A percentile compares a stretch with the other conserved stretches of the same genome.
Evolutionary conservation across 2,888 invertebrate species (phyloP).

Genomic region (Dilophus febrilis): DNA sequence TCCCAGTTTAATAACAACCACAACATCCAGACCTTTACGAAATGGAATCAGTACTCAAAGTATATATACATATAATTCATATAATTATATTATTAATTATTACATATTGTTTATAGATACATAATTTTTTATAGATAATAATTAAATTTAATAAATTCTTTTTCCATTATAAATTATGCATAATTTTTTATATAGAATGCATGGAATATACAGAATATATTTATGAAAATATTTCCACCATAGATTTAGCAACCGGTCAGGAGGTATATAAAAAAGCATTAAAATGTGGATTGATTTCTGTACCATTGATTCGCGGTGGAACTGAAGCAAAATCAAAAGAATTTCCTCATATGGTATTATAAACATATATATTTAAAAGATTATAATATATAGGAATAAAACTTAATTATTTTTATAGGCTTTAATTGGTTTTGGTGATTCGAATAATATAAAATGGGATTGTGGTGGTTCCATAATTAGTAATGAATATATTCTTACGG

Average conservation of each 20-base stretch:
- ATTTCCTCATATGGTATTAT: conserved; percentile 5
- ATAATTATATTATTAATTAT: neutral
- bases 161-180: neutral
- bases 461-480: conserved; percentile 39
- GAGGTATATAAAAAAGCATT: too few relatives aligned
- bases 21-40: neutral
- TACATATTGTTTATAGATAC: neutral
- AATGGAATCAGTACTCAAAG: neutral
- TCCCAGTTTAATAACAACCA: neutral
- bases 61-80: neutral
- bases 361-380: too few relatives aligned
- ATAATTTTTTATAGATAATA: neutral
- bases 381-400: too few relatives aligned
- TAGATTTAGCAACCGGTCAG: too few relatives aligned
- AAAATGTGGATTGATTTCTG: conserved; percentile 8
- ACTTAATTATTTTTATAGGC: too few relatives aligned
- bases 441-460: conserved; percentile 16
- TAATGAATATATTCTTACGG: conserved; percentile 34
- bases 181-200: neutral
- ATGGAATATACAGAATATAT: too few relatives aligned
- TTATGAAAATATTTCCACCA: too few relatives aligned
- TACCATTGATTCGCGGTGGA: conserved; percentile 6
- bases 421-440: conserved; percentile 1
- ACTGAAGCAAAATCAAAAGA: conserved; percentile 1
- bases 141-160: neutral